Evolutionary conservation across 1,140 invertebrate species (phyloP), one percentile per base, ranked within the genome.

Genomic region (Aporrectodea caliginosa): DNA sequence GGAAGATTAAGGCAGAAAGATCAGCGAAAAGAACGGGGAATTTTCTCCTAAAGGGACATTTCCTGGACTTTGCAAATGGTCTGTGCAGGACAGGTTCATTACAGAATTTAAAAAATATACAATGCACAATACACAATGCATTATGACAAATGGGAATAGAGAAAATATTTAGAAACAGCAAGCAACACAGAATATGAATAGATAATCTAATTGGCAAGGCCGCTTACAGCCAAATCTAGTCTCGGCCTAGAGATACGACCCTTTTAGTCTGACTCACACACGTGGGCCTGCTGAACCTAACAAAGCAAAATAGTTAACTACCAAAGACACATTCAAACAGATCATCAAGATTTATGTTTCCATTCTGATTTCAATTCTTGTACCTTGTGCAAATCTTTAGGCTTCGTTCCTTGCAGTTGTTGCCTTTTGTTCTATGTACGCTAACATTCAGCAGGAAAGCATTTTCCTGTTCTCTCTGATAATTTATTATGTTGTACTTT

Each of bases 341-440:
- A 27, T 58, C 16, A 58, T 69, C 16, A 29, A 31, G 22, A 16
- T 12, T n/a, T n/a, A n/a, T n/a, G n/a, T n/a, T n/a, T n/a, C n/a
- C n/a, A n/a, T n/a, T n/a, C 1, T 35, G 31, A 77, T 16, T 35
- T 35, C 16, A 72, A 75, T 16, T 32, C 22, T 69, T 79, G 81
- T 79, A 87, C 85, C 81, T 84, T 31, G 82, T 81, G 84, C 83
- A 85, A 34, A 86, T 83, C 22, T 81, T 78, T 1, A 86, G 43
- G 0, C 79, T 83, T 79, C 83, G 83, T n/a, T 75, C 73, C 0
- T 80, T 77, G 83, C 85, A 86, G 70, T 82, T 80, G 29, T 83
- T 83, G 0, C 30, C 72, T 14, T 83, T n/a, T 81, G 27, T 2
- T 12, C 71, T 6, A 29, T 72, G 27, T 6, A 32, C 31, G 6